Percentiles rank a stretch among this genome's conserved stretches.
Evolutionary conservation across 2,113 vertebrate species (phyloP).

Genomic region (Antennarius striatus): DNA sequence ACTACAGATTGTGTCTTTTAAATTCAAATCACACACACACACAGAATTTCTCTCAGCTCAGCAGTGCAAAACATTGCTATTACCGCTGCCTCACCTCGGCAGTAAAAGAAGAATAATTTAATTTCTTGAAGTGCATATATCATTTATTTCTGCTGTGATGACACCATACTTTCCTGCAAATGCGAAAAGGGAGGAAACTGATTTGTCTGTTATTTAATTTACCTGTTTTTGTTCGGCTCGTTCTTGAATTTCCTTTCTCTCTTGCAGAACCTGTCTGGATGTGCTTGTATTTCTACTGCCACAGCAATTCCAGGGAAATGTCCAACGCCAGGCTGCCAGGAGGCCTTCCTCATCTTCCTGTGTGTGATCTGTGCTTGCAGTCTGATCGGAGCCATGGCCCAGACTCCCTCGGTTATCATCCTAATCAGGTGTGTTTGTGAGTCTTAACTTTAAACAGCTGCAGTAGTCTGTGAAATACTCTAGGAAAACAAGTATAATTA

Average conservation of each 20-base stretch:
- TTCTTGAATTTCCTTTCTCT: slow-evolving; percentile 26
- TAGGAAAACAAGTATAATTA: not conserved
- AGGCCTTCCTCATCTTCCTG: slow-evolving; percentile 95
- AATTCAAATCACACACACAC: slow-evolving; percentile 46
- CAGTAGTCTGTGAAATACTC: not conserved
- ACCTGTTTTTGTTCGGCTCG: not conserved
- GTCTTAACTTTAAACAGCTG: not conserved
- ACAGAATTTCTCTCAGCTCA: slow-evolving; percentile 19
- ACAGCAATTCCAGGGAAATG: slow-evolving; percentile 90
- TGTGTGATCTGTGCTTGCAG: slow-evolving; percentile 97
- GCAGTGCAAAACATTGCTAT: slow-evolving; percentile 14
- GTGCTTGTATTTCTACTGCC: slow-evolving; percentile 84
- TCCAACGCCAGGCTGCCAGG: slow-evolving; percentile 90
- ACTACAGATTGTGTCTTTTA: slow-evolving; percentile 27
- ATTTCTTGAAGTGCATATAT: too few relatives aligned
- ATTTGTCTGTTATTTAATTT: not conserved
- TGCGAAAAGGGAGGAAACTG: not conserved
- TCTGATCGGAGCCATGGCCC: slow-evolving; percentile 97
- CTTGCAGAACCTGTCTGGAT: slow-evolving; percentile 89
- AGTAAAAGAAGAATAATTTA: too few relatives aligned
- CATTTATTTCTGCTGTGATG: not conserved
- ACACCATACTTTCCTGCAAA: not conserved
- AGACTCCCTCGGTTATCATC: slow-evolving; percentile 97
- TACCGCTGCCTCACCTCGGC: not conserved
- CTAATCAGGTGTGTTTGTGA: slow-evolving; percentile 87